Conservation (phyloP, 2,888 invertebrate genomes). For the Caenorhabditis macrosperma region DNA sequence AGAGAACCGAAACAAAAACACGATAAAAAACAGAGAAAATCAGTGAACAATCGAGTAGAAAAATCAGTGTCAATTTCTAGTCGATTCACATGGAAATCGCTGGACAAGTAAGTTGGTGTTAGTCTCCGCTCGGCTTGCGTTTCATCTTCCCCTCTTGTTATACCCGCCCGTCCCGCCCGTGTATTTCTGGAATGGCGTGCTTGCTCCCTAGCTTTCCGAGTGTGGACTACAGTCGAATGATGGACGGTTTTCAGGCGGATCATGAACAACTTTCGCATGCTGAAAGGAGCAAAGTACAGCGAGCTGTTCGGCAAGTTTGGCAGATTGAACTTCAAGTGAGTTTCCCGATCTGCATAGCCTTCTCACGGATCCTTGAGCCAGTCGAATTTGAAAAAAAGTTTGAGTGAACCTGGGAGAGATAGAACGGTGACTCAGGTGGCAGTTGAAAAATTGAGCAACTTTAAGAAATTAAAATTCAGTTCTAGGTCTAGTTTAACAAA, state of each 20-base stretch:
- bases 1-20: too few relatives aligned
- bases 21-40: neutral
- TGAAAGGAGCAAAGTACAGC: constrained; percentile 75
- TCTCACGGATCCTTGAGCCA: too few relatives aligned
- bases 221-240: neutral
- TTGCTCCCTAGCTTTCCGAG: constrained; percentile 21
- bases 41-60: too few relatives aligned
- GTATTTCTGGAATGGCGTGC: constrained; percentile 35
- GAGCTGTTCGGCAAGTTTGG: constrained; percentile 75
- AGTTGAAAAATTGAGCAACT: too few relatives aligned
- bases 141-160: neutral
- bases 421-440: too few relatives aligned
- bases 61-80: constrained; percentile 1
- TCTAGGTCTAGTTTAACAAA: too few relatives aligned
- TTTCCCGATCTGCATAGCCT: neutral
- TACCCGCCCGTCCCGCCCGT: constrained; percentile 1
- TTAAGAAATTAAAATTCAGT: too few relatives aligned
- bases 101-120: constrained; percentile 51
- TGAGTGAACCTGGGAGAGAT: too few relatives aligned
- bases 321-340: constrained; percentile 65
- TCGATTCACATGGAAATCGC: constrained; percentile 40
- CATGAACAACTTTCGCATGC: constrained; percentile 75
- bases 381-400: neutral
- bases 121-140: constrained; percentile 14
- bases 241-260: constrained; percentile 56